These are phyloP conservation scores for Amniataba percoides DNA, from an alignment of 2,797 vertebrate genomes.

Conservation along the genomic window DNA sequence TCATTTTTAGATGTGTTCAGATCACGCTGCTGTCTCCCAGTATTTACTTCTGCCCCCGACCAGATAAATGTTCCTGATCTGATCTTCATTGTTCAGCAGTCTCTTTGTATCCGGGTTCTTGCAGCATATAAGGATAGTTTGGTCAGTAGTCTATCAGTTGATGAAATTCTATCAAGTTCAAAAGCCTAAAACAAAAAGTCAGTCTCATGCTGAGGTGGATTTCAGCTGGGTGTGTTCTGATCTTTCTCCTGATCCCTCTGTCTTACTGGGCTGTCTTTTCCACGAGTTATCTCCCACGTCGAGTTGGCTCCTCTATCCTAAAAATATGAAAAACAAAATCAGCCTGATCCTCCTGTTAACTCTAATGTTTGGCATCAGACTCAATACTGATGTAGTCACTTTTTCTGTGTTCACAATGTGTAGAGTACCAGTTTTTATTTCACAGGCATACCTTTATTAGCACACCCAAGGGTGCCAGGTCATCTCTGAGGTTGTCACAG, in stretches of 20 bases:
- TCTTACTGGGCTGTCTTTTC: slow-evolving; percentile 34
- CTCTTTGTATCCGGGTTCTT: too few relatives aligned
- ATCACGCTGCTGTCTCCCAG: too few relatives aligned
- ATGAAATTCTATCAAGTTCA: neutral
- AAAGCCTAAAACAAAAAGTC: neutral
- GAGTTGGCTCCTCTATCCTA: slow-evolving; percentile 91
- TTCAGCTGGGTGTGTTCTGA: slow-evolving; percentile 37
- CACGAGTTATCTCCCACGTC: slow-evolving; percentile 89
- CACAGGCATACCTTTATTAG: slow-evolving; percentile 87
- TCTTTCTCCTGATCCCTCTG: slow-evolving; percentile 29
- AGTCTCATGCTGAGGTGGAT: neutral
- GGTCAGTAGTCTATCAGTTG: neutral
- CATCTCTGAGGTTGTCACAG: slow-evolving; percentile 89
- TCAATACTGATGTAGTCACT: too few relatives aligned
- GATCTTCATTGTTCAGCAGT: too few relatives aligned
- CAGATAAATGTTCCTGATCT: too few relatives aligned
- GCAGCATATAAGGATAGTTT: neutral
- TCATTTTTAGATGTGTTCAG: too few relatives aligned
- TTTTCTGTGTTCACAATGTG: neutral
- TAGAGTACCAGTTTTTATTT: neutral
- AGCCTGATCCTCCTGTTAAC: neutral
- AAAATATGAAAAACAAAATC: slow-evolving; percentile 22
- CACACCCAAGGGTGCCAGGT: slow-evolving; percentile 89
- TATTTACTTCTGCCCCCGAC: too few relatives aligned
- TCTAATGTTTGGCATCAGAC: neutral